Conservation (phyloP, 2,113 vertebrate genomes). For the Cheirogaleus medius region DNA sequence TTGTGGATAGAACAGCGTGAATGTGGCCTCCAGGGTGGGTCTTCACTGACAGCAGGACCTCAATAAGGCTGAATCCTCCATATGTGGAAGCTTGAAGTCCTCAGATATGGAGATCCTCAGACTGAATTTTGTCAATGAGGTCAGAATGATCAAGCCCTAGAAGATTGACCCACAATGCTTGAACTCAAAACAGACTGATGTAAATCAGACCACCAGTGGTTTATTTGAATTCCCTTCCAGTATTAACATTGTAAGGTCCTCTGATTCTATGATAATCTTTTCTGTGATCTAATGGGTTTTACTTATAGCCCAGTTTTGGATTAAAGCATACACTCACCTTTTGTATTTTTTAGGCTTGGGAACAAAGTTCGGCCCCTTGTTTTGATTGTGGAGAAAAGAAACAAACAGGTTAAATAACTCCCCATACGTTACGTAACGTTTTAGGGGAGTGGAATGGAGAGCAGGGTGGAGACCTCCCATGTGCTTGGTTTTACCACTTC, state of each 20-base stretch:
- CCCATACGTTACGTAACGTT: neutral
- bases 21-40: neutral
- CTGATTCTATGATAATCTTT: neutral
- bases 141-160: neutral
- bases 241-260: neutral
- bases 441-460: neutral
- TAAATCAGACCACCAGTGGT: neutral
- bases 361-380: neutral
- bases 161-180: neutral
- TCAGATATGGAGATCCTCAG: neutral
- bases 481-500: neutral
- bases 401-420: neutral
- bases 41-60: neutral
- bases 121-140: neutral
- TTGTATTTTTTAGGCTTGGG: neutral
- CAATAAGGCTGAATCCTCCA: neutral
- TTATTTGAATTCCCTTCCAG: neutral
- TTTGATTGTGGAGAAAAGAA: constrained; percentile 13
- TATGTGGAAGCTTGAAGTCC: neutral
- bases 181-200: neutral
- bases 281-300: neutral
- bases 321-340: neutral
- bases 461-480: neutral
- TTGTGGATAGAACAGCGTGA: neutral
- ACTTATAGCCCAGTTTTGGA: constrained; percentile 10